These are phyloP conservation scores for Sebastes vulpes DNA, from an alignment of 2,797 vertebrate species.

Conservation along the genomic window DNA sequence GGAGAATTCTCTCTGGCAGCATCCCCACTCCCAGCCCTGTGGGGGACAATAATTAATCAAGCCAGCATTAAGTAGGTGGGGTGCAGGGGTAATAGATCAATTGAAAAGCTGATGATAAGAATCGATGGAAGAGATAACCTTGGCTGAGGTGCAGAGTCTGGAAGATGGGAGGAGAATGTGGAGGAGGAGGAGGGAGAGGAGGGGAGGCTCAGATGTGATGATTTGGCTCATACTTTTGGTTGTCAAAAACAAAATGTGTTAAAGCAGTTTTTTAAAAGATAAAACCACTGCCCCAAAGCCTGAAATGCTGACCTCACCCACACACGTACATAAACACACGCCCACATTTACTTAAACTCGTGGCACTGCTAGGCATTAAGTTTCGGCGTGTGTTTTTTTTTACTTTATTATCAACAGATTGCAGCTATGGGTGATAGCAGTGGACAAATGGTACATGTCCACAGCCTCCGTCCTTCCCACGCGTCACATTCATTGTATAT, in stretches of 20 bases:
- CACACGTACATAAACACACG: background rate
- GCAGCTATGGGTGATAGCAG: background rate
- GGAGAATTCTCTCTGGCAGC: constrained; percentile 64
- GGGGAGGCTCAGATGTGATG: constrained; percentile 1
- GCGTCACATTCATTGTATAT: background rate
- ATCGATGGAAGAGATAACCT: constrained; percentile 87
- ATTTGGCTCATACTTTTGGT: constrained; percentile 39
- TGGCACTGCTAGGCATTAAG: background rate
- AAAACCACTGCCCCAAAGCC: constrained; percentile 14
- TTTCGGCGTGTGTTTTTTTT: background rate
- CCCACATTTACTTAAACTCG: background rate
- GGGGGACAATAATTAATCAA: constrained; percentile 84
- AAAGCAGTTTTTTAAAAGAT: constrained; percentile 16
- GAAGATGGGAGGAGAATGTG: constrained; percentile 49
- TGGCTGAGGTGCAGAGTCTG: constrained; percentile 71
- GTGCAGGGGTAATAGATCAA: constrained; percentile 86
- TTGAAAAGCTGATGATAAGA: constrained; percentile 87
- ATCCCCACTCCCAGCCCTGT: constrained; percentile 51
- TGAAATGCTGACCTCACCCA: constrained; percentile 11
- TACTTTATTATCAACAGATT: constrained; percentile 14
- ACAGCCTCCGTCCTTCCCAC: background rate
- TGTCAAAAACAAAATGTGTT: constrained; percentile 45
- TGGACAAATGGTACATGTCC: background rate
- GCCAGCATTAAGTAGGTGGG: constrained; percentile 82
- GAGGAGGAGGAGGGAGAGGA: background rate